Evolutionary conservation across 2,113 vertebrate species (phyloP), one percentile per base, ranked within the genome.

Genomic region (Chionis minor): DNA sequence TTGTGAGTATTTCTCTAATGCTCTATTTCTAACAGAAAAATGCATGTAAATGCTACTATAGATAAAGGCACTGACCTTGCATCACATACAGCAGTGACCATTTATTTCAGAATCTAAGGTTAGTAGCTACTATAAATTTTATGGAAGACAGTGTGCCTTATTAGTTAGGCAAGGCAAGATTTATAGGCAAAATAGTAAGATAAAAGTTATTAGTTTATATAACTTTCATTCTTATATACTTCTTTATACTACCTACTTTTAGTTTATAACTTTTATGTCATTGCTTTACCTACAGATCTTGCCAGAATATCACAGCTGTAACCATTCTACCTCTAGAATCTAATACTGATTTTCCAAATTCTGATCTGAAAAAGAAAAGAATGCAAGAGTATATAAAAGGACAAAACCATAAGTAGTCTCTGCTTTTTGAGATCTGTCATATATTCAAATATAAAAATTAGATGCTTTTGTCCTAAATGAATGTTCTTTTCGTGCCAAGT

Each of bases 261-360:
- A 56, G 12, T 72, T 73, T 62, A 18, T 86, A 92, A 90, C 23
- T 66, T 83, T 22, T 77, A 52, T 26, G 8, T 58, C 49, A 83
- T 78, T 92, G 67, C n/a, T 81, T 91, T 67, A 86, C 71, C 90
- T 86, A 94, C 32, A 86, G 71, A 94, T 88, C 79, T 95, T 94
- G 88, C 75, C 88, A 75, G 79, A 70, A 63, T 86, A 89, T 20
- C 45, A 86, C 23, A 83, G 61, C 49, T 56, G 24, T 83, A 70
- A 93, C 75, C 55, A 81, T 51, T 83, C 80, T 93, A 90, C 66
- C 74, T 85, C 92, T 92, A 95, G 55, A 95, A 84, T 81, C 73
- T 95, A 95, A 83, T 8, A 90, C 26, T 90, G 56, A 85, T 90
- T 92, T 96, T 92, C 70, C 62, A 82, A 87, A 91, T 70, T 95